phyloP scores from a whole-genome alignment of 2,113 vertebrate species.

The Acrocephalus arundinaceus region DNA sequence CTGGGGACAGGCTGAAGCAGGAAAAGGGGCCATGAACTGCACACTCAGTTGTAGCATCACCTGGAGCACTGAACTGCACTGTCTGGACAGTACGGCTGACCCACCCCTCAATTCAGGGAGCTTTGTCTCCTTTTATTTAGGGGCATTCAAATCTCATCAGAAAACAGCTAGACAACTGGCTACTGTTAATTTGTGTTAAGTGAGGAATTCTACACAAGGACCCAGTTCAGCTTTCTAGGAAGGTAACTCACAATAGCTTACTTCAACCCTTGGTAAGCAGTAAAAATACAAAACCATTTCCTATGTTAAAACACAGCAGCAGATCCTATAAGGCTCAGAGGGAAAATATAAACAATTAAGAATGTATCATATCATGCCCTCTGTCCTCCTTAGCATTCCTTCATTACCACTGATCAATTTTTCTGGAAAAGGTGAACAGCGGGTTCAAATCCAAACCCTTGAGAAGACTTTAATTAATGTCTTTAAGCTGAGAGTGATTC shows the following conservation, averaged over 20 bases:
- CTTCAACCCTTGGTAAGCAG: background rate
- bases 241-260: background rate
- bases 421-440: background rate
- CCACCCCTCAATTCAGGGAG: background rate
- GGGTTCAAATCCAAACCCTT: background rate
- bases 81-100: fast-evolving
- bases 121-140: background rate
- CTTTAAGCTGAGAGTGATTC: background rate
- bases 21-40: background rate
- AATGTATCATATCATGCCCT: background rate
- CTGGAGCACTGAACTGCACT: background rate
- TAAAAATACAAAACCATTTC: background rate
- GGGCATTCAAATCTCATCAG: background rate
- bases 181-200: background rate
- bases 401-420: background rate
- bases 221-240: background rate
- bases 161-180: background rate
- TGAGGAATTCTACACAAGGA: background rate
- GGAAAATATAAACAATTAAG: background rate
- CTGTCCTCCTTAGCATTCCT: background rate
- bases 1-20: background rate
- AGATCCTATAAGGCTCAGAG: background rate
- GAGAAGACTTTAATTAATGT: background rate
- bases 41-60: background rate
- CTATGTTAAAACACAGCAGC: background rate